phyloP scores from a whole-genome alignment of 2,797 vertebrate species.

The Trichosurus vulpecula region DNA sequence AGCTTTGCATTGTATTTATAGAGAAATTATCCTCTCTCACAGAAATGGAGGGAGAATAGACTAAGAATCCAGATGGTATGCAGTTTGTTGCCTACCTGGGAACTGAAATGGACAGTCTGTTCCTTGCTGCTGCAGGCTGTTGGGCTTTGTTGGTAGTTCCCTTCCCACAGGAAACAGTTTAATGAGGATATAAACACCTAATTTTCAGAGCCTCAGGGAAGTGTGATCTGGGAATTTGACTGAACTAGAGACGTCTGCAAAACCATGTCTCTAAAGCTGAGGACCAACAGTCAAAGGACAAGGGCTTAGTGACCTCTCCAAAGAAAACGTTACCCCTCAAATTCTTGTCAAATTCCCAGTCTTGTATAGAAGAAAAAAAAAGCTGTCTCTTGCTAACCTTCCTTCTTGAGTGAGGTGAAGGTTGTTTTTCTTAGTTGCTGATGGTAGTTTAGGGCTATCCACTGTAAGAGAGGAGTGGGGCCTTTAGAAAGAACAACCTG shows the following conservation, averaged over 20 bases:
- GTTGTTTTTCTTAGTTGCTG: background rate
- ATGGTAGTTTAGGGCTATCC: background rate
- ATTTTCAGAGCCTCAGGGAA: background rate
- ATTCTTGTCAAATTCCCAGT: background rate
- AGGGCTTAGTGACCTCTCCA: background rate
- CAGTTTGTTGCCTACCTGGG: background rate
- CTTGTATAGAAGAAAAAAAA: background rate
- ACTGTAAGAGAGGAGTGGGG: background rate
- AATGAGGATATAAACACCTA: background rate
- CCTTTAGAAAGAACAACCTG: background rate
- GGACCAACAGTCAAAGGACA: background rate
- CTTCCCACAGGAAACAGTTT: conserved; percentile 15
- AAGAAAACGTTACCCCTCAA: background rate
- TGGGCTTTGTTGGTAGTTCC: background rate
- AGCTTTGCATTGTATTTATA: background rate
- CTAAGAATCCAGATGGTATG: background rate
- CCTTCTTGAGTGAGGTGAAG: background rate
- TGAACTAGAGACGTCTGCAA: background rate
- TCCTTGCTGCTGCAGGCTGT: background rate
- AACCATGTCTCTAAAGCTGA: background rate
- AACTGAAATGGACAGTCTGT: conserved; percentile 9
- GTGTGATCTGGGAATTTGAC: background rate
- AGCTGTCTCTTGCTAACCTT: background rate
- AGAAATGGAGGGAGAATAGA: background rate
- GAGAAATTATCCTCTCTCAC: background rate